Evolutionary conservation across 2,113 vertebrate genomes (phyloP).

Genomic region (Labeo rohita): DNA sequence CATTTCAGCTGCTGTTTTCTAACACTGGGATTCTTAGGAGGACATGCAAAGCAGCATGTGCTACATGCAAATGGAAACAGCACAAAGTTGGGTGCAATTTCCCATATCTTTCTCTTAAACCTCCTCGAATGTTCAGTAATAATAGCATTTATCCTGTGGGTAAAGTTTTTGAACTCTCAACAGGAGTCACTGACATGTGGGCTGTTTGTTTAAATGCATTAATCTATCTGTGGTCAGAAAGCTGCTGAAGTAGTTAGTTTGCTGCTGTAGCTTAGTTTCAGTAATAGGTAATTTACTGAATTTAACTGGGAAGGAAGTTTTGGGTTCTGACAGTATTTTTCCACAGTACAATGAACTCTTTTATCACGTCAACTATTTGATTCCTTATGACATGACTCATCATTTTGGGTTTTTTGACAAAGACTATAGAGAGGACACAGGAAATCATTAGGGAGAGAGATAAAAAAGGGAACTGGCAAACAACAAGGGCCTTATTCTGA

Average conservation of each 20-base stretch:
- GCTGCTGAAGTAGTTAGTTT: conserved; percentile 10
- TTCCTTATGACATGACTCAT: background rate
- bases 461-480: background rate
- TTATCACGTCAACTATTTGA: background rate
- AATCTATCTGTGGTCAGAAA: background rate
- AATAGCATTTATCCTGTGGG: background rate
- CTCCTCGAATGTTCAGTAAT: background rate
- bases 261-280: background rate
- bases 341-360: conserved; percentile 1
- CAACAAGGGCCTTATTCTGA: background rate
- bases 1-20: background rate
- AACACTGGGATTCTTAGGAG: background rate
- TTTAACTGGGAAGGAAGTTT: background rate
- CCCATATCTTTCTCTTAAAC: background rate
- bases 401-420: background rate
- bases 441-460: background rate
- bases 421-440: background rate
- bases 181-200: background rate
- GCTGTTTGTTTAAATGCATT: background rate
- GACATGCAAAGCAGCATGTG: background rate
- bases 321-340: background rate
- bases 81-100: background rate
- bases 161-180: background rate
- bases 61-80: background rate
- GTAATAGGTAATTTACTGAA: background rate